A percentile compares a stretch with the other conserved stretches of the same genome.
phyloP scores from a whole-genome alignment of 2,888 invertebrate genomes.

The Troides helena region DNA sequence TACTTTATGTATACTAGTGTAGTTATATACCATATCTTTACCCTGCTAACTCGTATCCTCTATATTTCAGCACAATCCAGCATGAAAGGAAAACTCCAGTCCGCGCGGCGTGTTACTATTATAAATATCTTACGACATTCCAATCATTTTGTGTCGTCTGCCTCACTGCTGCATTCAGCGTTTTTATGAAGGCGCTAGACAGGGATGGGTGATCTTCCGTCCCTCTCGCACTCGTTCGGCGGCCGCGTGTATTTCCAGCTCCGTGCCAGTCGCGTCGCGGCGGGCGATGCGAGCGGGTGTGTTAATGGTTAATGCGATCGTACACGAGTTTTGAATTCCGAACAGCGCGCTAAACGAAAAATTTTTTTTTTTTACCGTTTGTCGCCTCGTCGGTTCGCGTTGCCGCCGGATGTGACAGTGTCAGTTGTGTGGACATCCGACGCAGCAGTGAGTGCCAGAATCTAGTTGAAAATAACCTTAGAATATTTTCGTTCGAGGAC shows the following conservation, averaged over 20 bases:
- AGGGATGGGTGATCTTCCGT: slow-evolving; percentile 10
- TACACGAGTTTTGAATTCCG: slow-evolving; percentile 26
- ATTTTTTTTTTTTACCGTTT: not conserved
- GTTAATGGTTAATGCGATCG: not conserved
- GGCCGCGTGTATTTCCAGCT: slow-evolving; percentile 33
- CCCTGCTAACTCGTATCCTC: no score
- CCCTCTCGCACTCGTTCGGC: slow-evolving; percentile 23
- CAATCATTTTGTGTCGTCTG: slow-evolving; percentile 30
- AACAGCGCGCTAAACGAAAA: not conserved
- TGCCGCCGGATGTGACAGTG: not conserved
- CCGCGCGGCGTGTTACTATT: slow-evolving; percentile 9
- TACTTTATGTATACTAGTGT: no score
- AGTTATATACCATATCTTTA: no score
- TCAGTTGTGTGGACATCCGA: slow-evolving; percentile 8
- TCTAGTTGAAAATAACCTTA: slow-evolving; percentile 33
- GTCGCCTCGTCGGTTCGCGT: not conserved
- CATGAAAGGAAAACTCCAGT: slow-evolving; percentile 17
- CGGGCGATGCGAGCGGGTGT: not conserved
- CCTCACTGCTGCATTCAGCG: slow-evolving; percentile 32
- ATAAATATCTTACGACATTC: slow-evolving; percentile 30
- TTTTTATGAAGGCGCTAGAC: slow-evolving; percentile 31
- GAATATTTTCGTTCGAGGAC: slow-evolving; percentile 34
- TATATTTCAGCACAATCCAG: no score
- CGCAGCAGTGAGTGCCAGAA: slow-evolving; percentile 30
- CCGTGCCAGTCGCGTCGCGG: slow-evolving; percentile 28